These are phyloP conservation scores for Theretra japonica DNA, from an alignment of 2,888 invertebrate species.

Conservation along the genomic window DNA sequence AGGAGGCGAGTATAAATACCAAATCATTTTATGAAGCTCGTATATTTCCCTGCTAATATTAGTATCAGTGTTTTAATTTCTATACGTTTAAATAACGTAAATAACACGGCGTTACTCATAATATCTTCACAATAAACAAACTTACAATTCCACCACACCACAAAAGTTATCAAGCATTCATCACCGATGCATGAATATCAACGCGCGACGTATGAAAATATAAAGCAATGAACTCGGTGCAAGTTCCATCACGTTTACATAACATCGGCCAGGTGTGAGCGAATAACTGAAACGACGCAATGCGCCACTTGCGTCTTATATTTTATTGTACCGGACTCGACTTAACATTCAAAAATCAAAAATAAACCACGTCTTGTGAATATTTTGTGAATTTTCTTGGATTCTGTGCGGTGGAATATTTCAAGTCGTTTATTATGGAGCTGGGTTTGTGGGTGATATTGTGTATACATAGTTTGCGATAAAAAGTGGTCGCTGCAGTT, in stretches of 20 bases:
- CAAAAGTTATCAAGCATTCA: background rate
- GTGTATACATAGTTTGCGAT: too few species aligned
- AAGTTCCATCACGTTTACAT: slow-evolving; percentile 64
- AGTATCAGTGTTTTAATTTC: too few species aligned
- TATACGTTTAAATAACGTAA: too few species aligned
- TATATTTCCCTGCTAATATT: too few species aligned
- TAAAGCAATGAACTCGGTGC: slow-evolving; percentile 41
- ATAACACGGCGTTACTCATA: too few species aligned
- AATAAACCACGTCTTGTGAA: slow-evolving; percentile 25
- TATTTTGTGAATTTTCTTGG: slow-evolving; percentile 14
- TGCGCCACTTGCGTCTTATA: slow-evolving; percentile 77
- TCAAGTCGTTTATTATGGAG: slow-evolving; percentile 6
- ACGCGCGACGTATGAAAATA: background rate
- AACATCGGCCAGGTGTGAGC: slow-evolving; percentile 76
- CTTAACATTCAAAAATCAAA: slow-evolving; percentile 36
- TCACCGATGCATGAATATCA: background rate
- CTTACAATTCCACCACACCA: background rate
- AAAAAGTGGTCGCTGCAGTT: too few species aligned
- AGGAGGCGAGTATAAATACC: too few species aligned
- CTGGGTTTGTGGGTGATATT: background rate
- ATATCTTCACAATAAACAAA: too few species aligned
- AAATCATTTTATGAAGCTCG: too few species aligned
- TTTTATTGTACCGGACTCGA: slow-evolving; percentile 61
- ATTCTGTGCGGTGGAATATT: slow-evolving; percentile 9
- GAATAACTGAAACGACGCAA: slow-evolving; percentile 81